Percentiles rank a stretch among this genome's conserved stretches.
Conservation (phyloP, 2,113 vertebrate genomes). For the Oncorhynchus gorbuscha region DNA sequence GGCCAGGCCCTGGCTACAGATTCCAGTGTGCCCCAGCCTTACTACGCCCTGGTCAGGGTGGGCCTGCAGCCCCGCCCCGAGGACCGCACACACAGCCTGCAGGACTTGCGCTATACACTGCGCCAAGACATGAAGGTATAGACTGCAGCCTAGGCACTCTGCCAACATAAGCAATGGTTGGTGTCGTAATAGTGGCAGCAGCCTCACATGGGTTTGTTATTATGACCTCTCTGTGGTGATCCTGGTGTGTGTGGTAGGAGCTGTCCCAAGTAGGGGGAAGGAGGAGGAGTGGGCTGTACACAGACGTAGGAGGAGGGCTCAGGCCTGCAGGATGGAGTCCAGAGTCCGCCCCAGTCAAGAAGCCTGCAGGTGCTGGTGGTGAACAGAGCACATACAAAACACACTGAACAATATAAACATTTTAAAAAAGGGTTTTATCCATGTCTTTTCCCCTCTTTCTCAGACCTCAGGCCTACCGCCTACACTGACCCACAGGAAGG, state of each 20-base stretch:
- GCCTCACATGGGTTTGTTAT: too few relatives aligned
- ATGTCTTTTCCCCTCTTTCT: background rate
- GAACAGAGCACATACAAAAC: background rate
- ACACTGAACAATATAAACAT: background rate
- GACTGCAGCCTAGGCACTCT: background rate
- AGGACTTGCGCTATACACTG: constrained; percentile 58
- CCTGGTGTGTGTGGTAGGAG: constrained; percentile 18
- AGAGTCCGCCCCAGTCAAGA: background rate
- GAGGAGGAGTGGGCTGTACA: background rate
- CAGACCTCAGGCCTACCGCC: background rate
- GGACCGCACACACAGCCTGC: constrained; percentile 61
- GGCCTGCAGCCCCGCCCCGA: constrained; percentile 55
- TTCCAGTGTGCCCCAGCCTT: constrained; percentile 58
- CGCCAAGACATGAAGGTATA: constrained; percentile 47
- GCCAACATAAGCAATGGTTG: background rate
- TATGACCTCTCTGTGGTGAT: background rate
- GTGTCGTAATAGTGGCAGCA: too few relatives aligned
- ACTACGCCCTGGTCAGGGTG: constrained; percentile 57
- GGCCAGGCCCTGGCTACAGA: constrained; percentile 57
- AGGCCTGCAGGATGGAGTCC: constrained; percentile 5
- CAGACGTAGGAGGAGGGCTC: background rate
- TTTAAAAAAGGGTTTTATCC: too few relatives aligned
- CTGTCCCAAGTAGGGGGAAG: background rate
- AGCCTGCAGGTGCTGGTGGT: background rate
- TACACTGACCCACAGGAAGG: background rate